phyloP scores from a whole-genome alignment of 1,140 invertebrate species.

The Micrasema minimum region DNA sequence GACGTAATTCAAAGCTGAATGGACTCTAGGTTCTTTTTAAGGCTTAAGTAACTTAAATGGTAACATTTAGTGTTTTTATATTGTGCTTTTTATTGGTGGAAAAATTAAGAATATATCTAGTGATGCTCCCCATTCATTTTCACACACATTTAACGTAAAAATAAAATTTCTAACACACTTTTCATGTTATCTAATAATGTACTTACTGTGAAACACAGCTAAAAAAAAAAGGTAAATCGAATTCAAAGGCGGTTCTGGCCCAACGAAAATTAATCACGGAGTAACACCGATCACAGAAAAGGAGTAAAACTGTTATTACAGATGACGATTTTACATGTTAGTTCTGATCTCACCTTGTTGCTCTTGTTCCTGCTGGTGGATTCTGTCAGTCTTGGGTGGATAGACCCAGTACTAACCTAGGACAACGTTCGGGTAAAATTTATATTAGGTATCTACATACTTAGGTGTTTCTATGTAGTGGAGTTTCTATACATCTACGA shows the following conservation, averaged over 20 bases:
- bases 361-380: not conserved
- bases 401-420: slow-evolving; percentile 10
- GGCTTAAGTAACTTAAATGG: no score
- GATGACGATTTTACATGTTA: not conserved
- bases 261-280: not conserved
- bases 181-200: no score
- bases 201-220: no score
- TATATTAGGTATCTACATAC: not conserved
- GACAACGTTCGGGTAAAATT: slow-evolving; percentile 2
- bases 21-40: no score
- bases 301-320: not conserved
- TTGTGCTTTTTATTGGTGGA: no score
- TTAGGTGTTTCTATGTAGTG: not conserved
- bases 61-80: no score
- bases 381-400: slow-evolving; percentile 54
- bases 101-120: no score
- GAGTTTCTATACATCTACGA: not conserved
- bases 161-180: no score
- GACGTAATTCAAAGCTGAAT: no score
- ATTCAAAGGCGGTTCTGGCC: not conserved
- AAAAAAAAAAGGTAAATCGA: not conserved
- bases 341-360: not conserved
- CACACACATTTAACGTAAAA: no score
- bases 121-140: no score
- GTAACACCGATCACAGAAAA: not conserved